Percentiles rank a stretch among this genome's conserved stretches.
Evolutionary conservation across 2,888 invertebrate species (phyloP).

Genomic region (Dynastes maya): DNA sequence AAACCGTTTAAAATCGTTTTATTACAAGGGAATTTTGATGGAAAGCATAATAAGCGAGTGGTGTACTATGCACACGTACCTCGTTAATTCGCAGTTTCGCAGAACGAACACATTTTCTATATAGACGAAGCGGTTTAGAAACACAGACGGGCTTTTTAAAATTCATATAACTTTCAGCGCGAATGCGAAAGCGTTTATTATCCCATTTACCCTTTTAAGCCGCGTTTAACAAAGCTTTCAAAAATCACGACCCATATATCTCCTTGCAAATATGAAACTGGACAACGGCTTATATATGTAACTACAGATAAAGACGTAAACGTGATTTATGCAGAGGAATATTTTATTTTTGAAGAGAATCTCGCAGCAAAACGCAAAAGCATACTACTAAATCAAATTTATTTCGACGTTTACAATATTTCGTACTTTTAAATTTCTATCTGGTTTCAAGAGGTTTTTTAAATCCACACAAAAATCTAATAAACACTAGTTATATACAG

Average conservation of each 20-base stretch:
- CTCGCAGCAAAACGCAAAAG: too few relatives aligned
- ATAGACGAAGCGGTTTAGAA: not conserved
- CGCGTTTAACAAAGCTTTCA: not conserved
- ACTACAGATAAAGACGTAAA: not conserved
- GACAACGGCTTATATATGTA: not conserved
- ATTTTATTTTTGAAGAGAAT: too few relatives aligned
- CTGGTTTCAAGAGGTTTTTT: too few relatives aligned
- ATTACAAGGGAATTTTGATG: too few relatives aligned
- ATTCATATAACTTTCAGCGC: not conserved
- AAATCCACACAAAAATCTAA: too few relatives aligned
- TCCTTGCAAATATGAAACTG: not conserved
- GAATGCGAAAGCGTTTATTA: not conserved
- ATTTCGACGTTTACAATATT: too few relatives aligned
- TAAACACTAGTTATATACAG: too few relatives aligned
- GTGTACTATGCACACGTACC: not conserved
- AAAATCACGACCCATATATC: not conserved
- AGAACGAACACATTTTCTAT: not conserved
- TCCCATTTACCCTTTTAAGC: not conserved
- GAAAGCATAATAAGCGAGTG: not conserved
- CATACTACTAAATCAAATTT: too few relatives aligned
- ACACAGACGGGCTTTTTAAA: not conserved
- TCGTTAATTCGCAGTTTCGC: not conserved
- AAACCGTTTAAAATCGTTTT: too few relatives aligned
- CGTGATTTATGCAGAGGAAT: not conserved
- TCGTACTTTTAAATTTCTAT: too few relatives aligned